Percentiles rank a stretch among this genome's conserved stretches.
Conservation (phyloP, 2,888 invertebrate species). For the Cheilosia soror region DNA sequence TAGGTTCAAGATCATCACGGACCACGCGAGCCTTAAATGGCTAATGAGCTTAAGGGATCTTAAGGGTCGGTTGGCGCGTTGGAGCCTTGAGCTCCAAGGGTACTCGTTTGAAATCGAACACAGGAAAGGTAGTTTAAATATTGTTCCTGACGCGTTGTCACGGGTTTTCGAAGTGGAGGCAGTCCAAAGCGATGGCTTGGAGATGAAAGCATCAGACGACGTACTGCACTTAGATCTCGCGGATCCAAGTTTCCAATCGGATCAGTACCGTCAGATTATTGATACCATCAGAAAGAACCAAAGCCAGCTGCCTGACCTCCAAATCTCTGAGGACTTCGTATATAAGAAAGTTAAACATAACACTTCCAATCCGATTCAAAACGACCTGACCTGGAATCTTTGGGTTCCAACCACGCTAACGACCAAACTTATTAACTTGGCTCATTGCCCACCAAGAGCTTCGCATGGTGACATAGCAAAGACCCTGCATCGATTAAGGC, state of each 20-base stretch:
- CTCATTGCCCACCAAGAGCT: constrained; percentile 6
- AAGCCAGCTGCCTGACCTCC: background rate
- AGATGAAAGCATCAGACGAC: background rate
- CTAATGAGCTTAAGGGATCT: constrained; percentile 8
- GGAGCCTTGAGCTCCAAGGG: constrained; percentile 7
- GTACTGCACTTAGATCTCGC: background rate
- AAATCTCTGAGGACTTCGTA: background rate
- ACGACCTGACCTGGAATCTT: background rate
- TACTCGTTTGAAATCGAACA: constrained; percentile 14
- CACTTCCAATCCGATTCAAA: background rate
- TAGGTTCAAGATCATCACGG: background rate
- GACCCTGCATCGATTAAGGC: background rate
- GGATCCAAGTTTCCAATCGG: background rate
- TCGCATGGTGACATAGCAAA: background rate
- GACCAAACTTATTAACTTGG: background rate
- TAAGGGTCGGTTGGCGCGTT: constrained; percentile 9
- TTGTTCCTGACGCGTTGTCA: background rate
- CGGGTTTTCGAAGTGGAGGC: too few relatives aligned
- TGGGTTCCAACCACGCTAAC: background rate
- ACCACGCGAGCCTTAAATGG: constrained; percentile 2
- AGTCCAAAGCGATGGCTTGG: too few relatives aligned
- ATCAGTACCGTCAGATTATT: background rate
- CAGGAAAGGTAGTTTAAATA: background rate
- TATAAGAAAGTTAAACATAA: background rate
- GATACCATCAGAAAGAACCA: background rate